Percentiles rank a stretch among this genome's conserved stretches.
phyloP scores from a whole-genome alignment of 2,888 invertebrate species.

The Nesidiocoris tenuis region DNA sequence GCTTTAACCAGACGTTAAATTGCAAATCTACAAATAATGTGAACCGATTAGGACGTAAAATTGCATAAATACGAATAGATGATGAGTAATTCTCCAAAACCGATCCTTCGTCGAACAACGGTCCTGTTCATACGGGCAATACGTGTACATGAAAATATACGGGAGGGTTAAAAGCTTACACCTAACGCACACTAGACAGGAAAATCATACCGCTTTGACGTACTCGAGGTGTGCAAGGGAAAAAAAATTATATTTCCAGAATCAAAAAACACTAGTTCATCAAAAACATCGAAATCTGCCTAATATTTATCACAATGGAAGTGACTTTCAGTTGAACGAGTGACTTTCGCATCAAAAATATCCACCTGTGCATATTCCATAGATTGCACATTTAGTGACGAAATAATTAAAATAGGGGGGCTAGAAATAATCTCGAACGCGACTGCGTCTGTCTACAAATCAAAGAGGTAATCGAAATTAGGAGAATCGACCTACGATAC shows the following conservation, averaged over 20 bases:
- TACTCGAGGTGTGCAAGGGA: not conserved
- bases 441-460: not conserved
- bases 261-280: not conserved
- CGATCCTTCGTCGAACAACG: not conserved
- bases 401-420: too few species aligned
- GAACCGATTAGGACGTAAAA: not conserved
- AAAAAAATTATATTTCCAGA: not conserved
- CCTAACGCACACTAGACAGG: slow-evolving; percentile 33
- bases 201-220: not conserved
- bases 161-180: slow-evolving; percentile 30
- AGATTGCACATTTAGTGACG: not conserved
- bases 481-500: not conserved
- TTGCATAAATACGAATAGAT: not conserved
- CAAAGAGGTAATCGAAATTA: not conserved
- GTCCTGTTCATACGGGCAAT: too few species aligned
- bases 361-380: not conserved
- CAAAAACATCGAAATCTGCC: not conserved
- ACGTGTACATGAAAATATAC: slow-evolving; percentile 22
- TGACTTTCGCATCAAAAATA: not conserved
- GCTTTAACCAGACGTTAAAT: too few species aligned
- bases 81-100: not conserved
- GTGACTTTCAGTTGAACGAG: not conserved
- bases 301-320: not conserved
- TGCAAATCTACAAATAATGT: too few species aligned
- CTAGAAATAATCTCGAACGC: too few species aligned